Evolutionary conservation across 2,888 invertebrate species (phyloP).

Genomic region (Aricia artaxerxes): DNA sequence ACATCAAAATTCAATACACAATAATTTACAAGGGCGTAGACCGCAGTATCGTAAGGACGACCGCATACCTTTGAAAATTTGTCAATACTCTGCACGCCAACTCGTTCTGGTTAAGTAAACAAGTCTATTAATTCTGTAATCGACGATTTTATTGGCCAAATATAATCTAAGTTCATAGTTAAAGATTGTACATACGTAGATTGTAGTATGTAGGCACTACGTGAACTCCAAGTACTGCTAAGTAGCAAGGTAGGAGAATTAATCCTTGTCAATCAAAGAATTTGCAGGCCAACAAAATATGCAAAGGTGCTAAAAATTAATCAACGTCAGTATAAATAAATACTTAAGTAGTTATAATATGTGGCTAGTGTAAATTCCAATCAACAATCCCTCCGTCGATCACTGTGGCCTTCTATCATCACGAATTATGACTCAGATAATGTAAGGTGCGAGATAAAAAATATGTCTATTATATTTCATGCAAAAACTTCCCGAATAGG

Average conservation of each 20-base stretch:
- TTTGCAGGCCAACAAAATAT: background rate
- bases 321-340: background rate
- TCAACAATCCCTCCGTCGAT: background rate
- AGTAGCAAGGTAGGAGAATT: no score
- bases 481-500: slow-evolving; percentile 37
- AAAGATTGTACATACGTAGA: background rate
- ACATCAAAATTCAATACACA: slow-evolving; percentile 18
- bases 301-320: background rate
- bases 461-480: slow-evolving; percentile 45
- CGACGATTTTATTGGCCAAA: background rate
- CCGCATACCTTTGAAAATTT: slow-evolving; percentile 26
- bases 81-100: slow-evolving; percentile 13
- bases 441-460: slow-evolving; percentile 43
- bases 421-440: slow-evolving; percentile 38
- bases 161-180: background rate
- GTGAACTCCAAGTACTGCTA: background rate
- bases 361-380: background rate
- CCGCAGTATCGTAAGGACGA: slow-evolving; percentile 6
- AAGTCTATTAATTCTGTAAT: background rate
- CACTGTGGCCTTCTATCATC: background rate
- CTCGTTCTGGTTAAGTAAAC: slow-evolving; percentile 8
- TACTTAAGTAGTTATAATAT: background rate
- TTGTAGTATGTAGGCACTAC: no score
- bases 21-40: background rate
- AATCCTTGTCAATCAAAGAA: background rate